A percentile compares a stretch with the other conserved stretches of the same genome.
Evolutionary conservation across 2,888 invertebrate species (phyloP).

Genomic region (Drosophila kanekoi): DNA sequence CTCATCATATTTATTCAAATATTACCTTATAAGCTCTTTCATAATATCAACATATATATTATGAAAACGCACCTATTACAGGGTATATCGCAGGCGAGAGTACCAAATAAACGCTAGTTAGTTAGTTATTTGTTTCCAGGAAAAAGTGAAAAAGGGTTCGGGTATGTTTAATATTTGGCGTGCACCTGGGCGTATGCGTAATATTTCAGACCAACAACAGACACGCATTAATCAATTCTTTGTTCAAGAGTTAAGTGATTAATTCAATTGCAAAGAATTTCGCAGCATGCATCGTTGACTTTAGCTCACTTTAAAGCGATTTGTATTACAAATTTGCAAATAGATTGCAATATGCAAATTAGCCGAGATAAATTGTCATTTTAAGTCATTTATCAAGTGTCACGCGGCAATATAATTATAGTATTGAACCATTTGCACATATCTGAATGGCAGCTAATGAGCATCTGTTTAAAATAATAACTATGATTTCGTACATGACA

Average conservation of each 20-base stretch:
- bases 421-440: slow-evolving; percentile 28
- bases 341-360: slow-evolving; percentile 52
- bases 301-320: slow-evolving; percentile 30
- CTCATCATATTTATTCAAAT: no score
- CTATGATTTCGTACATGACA: slow-evolving; percentile 5
- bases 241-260: slow-evolving; percentile 9
- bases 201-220: slow-evolving; percentile 17
- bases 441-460: slow-evolving; percentile 31
- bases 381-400: slow-evolving; percentile 52
- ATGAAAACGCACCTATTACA: neutral
- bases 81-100: neutral
- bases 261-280: neutral
- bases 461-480: slow-evolving; percentile 8
- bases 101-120: no score
- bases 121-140: slow-evolving; percentile 38
- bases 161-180: slow-evolving; percentile 16
- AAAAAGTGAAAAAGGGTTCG: slow-evolving; percentile 62
- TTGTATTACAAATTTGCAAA: slow-evolving; percentile 38
- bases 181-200: slow-evolving; percentile 55
- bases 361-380: slow-evolving; percentile 32
- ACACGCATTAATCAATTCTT: slow-evolving; percentile 13
- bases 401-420: slow-evolving; percentile 41
- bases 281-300: slow-evolving; percentile 8
- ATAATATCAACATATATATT: no score
- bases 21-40: no score